phyloP scores from a whole-genome alignment of 1,140 invertebrate species.

The Hyles euphorbiae region DNA sequence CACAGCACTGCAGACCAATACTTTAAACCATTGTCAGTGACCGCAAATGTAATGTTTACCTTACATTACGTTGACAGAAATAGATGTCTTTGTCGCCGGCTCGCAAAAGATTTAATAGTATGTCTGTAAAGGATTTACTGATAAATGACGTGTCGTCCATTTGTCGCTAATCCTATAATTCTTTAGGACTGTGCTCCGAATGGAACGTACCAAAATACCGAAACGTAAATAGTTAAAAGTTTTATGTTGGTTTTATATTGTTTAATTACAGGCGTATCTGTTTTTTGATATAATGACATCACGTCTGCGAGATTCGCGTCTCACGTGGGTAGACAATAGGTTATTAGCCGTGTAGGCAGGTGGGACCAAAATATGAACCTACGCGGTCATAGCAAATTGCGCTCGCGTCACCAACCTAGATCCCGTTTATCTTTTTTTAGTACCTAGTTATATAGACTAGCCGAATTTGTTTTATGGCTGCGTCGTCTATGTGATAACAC shows the following conservation, averaged over 20 bases:
- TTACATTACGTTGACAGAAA: conserved; percentile 54
- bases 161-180: conserved; percentile 43
- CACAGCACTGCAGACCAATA: conserved; percentile 36
- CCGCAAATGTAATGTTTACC: conserved; percentile 61
- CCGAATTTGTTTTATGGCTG: too few species aligned
- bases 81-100: conserved; percentile 50
- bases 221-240: neutral
- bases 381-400: conserved; percentile 30
- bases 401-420: neutral
- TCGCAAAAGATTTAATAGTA: conserved; percentile 37
- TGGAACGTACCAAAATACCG: neutral
- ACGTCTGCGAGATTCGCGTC: conserved; percentile 34
- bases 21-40: conserved; percentile 49
- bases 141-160: conserved; percentile 30
- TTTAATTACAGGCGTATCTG: conserved; percentile 36
- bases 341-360: conserved; percentile 37
- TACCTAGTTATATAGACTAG: too few species aligned
- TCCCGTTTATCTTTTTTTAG: too few species aligned
- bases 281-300: conserved; percentile 48
- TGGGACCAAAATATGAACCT: conserved; percentile 55
- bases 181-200: conserved; percentile 16
- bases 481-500: too few species aligned
- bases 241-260: conserved; percentile 10
- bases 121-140: conserved; percentile 41
- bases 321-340: conserved; percentile 56